Percentiles rank a stretch among this genome's conserved stretches.
These are phyloP conservation scores for Isichthys henryi DNA, from an alignment of 2,113 vertebrate genomes.

Conservation along the genomic window DNA sequence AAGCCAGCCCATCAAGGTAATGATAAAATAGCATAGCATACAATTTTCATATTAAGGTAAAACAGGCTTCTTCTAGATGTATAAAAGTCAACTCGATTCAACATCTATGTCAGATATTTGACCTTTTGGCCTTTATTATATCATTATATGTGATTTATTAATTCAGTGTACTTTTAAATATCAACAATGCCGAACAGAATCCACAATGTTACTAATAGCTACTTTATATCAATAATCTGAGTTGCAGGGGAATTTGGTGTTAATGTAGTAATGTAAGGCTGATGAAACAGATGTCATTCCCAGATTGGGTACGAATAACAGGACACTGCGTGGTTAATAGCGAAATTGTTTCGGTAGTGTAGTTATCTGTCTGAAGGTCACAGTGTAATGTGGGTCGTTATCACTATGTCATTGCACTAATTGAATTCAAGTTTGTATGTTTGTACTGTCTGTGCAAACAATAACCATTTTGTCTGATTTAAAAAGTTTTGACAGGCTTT, in stretches of 20 bases:
- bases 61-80: not conserved
- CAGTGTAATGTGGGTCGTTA: no score
- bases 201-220: not conserved
- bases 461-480: no score
- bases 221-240: not conserved
- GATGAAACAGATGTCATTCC: not conserved
- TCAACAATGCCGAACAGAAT: not conserved
- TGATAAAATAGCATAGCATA: not conserved
- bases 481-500: no score
- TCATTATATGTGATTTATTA: not conserved
- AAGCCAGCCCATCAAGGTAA: not conserved
- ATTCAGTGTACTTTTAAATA: not conserved
- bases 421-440: no score
- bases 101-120: not conserved
- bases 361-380: no score
- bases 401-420: no score
- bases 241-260: not conserved
- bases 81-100: not conserved
- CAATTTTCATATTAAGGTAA: not conserved
- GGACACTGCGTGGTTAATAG: no score
- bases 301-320: no score
- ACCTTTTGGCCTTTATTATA: not conserved
- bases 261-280: not conserved
- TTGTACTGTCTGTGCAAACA: no score
- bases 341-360: no score